Base-by-base conservation (phyloP, 1,140 invertebrate species). In the Cheumatopsyche charites region DNA sequence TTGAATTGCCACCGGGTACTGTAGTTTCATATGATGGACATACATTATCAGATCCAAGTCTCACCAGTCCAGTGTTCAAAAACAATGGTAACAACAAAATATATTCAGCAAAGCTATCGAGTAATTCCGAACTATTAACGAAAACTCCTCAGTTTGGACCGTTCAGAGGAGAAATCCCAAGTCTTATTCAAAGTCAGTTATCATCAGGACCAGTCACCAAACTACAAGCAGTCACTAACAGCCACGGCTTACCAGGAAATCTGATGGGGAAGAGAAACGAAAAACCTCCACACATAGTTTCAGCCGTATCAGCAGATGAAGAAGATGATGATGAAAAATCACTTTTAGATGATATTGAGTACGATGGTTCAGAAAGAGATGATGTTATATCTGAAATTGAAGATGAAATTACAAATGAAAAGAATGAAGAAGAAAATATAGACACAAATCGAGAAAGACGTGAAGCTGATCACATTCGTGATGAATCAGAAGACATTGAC, bases 11-110 rank as follows among this genome's bases (percentile, higher is more conserved):
- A 61, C 78, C 76, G 62, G 86, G 82, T 42, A 87, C 87, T 0
- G 85, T 90, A 19, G 87, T 91, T 9, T 88, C 90, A 6, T 92
- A 89, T 73, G 91, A 93, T 75, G 91, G 90, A 0, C 91, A 90
- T 78, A 87, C 85, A 17, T 85, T 92, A 5, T 87, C 90, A 2
- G 89, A 89, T 52, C 83, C 85, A 9, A 87, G 85, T 11, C 77
- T 91, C 9, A 87, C 89, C 0, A 84, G 85, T 52, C 81, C 87
- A 0, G 84, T 87, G 62, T 83, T 87, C 7, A 82, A 84, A 12
- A 85, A 83, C 67, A 78, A 70, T 1, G 76, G 75, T 11, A 78
- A 79, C 0, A 78, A 79, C 0, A 84, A 82, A 68, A 76, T 86
- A 41, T 82, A 83, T 69, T 87, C 83, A 11, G 86, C 84, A 9